phyloP scores from a whole-genome alignment of 2,113 vertebrate genomes.

The Halichoeres trimaculatus region DNA sequence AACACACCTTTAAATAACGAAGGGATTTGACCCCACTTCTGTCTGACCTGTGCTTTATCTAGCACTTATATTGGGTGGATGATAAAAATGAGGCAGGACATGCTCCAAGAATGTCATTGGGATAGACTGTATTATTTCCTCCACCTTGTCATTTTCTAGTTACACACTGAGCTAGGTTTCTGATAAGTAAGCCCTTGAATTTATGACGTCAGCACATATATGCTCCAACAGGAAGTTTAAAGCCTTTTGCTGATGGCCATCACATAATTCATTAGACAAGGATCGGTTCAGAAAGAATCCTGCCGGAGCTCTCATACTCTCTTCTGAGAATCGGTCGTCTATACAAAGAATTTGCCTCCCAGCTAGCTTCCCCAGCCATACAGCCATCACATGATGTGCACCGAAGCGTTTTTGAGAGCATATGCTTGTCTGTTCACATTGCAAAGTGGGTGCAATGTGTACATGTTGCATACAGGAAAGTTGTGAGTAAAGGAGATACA shows the following conservation, averaged over 20 bases:
- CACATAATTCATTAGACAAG: conserved; percentile 19
- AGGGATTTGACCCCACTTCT: too few relatives aligned
- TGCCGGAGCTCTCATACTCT: background rate
- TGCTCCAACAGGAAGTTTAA: background rate
- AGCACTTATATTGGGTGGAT: too few relatives aligned
- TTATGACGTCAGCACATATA: background rate
- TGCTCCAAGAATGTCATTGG: too few relatives aligned
- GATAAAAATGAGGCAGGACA: too few relatives aligned
- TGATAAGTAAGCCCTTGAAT: background rate
- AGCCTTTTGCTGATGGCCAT: background rate
- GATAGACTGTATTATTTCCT: too few relatives aligned
- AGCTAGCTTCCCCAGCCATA: background rate
- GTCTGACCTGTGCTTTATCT: too few relatives aligned
- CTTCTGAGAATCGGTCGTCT: conserved; percentile 2
- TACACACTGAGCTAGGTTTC: background rate
- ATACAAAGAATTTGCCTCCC: conserved; percentile 3
- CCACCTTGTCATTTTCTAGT: background rate
- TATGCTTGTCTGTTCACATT: conserved; percentile 12
- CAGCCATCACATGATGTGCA: conserved; percentile 27
- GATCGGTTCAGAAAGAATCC: conserved; percentile 18
- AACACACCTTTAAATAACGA: too few relatives aligned
- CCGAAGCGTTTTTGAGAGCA: conserved; percentile 18
- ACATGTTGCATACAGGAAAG: background rate
- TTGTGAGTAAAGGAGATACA: background rate
- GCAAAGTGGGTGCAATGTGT: background rate